phyloP scores from a whole-genome alignment of 2,797 vertebrate species.

The Sebastolobus altivelis region DNA sequence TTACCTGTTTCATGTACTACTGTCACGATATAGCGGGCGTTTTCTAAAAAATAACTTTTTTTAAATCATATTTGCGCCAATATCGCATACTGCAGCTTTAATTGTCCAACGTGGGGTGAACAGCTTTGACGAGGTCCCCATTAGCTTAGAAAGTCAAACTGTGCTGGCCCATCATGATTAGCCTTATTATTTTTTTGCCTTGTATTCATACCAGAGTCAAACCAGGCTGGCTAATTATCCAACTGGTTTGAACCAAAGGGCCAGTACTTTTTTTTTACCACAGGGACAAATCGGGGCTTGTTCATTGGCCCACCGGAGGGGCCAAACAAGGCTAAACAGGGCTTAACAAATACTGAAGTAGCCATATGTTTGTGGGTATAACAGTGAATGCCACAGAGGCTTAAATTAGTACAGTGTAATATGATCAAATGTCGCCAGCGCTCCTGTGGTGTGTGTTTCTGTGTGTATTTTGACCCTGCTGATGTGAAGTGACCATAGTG shows the following conservation, averaged over 20 bases:
- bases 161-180: constrained; percentile 1
- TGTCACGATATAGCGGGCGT: too few relatives aligned
- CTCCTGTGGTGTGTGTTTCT: constrained; percentile 42
- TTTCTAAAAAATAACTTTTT: too few relatives aligned
- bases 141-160: constrained; percentile 7
- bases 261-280: constrained; percentile 12
- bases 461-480: constrained; percentile 1
- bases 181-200: constrained; percentile 20
- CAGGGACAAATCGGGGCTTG: constrained; percentile 20
- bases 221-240: constrained; percentile 7
- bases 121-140: constrained; percentile 43
- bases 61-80: too few relatives aligned
- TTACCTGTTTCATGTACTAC: too few relatives aligned
- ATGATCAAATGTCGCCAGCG: constrained; percentile 63
- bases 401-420: constrained; percentile 75
- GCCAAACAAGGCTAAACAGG: constrained; percentile 13
- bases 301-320: constrained; percentile 5
- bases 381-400: constrained; percentile 34
- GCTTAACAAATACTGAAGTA: constrained; percentile 4
- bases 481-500: background rate
- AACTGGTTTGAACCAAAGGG: background rate
- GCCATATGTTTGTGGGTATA: constrained; percentile 44
- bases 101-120: constrained; percentile 21
- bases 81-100: too few relatives aligned
- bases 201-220: constrained; percentile 9